Conservation (phyloP, 2,113 vertebrate genomes). For the Ceratotherium simum region DNA sequence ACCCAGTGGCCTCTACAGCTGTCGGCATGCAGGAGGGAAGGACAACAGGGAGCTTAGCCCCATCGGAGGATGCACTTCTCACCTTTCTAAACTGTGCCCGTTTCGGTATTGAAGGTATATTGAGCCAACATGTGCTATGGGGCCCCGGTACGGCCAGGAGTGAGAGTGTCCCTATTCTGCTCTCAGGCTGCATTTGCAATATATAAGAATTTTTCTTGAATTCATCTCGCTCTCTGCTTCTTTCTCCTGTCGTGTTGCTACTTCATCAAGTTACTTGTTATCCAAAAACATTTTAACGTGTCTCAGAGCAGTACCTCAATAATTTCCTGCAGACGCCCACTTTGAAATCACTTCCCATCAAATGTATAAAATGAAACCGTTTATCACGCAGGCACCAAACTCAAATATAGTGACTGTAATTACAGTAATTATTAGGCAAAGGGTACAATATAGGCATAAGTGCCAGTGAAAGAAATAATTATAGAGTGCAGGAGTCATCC, state of each 20-base stretch:
- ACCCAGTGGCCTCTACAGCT: not conserved
- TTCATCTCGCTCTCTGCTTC: not conserved
- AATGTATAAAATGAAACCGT: slow-evolving; percentile 71
- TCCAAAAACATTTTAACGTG: slow-evolving; percentile 54
- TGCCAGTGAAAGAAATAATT: slow-evolving; percentile 81
- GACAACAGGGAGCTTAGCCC: not conserved
- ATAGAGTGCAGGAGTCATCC: slow-evolving; percentile 71
- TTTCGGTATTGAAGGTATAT: too few relatives aligned
- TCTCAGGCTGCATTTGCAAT: not conserved
- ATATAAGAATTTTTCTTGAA: not conserved
- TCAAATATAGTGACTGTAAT: slow-evolving; percentile 76
- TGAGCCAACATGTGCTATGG: fast-evolving
- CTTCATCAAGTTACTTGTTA: slow-evolving; percentile 37
- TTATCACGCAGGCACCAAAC: slow-evolving; percentile 73
- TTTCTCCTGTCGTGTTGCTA: not conserved
- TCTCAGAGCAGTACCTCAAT: slow-evolving; percentile 46
- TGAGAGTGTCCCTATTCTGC: not conserved
- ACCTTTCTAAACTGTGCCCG: not conserved
- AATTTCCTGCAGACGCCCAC: slow-evolving; percentile 70
- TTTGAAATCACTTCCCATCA: slow-evolving; percentile 76
- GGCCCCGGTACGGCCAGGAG: not conserved
- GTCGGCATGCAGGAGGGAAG: fast-evolving
- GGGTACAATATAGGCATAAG: slow-evolving; percentile 76
- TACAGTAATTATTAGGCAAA: slow-evolving; percentile 78
- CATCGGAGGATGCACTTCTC: fast-evolving